These are phyloP conservation scores for Sebastes reedi DNA, from an alignment of 2,797 vertebrate species.

Conservation along the genomic window DNA sequence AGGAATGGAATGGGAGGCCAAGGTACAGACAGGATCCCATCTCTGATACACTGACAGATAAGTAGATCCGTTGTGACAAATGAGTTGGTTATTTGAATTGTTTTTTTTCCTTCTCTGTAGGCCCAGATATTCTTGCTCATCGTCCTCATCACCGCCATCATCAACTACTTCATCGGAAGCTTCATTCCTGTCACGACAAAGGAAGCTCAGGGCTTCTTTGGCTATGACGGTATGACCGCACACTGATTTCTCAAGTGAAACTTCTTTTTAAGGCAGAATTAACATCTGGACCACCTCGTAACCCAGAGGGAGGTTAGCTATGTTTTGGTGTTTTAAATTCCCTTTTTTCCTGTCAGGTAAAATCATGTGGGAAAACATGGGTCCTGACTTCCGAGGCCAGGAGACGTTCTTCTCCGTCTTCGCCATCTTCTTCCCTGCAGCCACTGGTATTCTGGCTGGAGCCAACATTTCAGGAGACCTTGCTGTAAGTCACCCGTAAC, in stretches of 20 bases:
- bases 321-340: background rate
- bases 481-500: constrained; percentile 84
- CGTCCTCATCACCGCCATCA: constrained; percentile 91
- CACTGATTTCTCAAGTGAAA: background rate
- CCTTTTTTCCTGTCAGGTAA: constrained; percentile 71
- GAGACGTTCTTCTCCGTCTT: constrained; percentile 97
- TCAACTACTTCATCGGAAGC: constrained; percentile 92
- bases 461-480: constrained; percentile 99
- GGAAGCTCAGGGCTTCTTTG: constrained; percentile 89
- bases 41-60: background rate
- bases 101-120: constrained; percentile 71
- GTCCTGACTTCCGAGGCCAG: constrained; percentile 87
- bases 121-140: constrained; percentile 96
- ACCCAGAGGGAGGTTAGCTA: background rate
- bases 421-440: constrained; percentile 98
- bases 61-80: background rate
- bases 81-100: background rate
- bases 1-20: constrained; percentile 99
- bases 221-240: constrained; percentile 87
- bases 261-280: background rate
- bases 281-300: background rate
- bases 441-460: constrained; percentile 97
- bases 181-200: constrained; percentile 92
- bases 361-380: constrained; percentile 96
- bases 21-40: constrained; percentile 78